Evolutionary conservation across 2,113 vertebrate species (phyloP).

Genomic region (Gallinago media): DNA sequence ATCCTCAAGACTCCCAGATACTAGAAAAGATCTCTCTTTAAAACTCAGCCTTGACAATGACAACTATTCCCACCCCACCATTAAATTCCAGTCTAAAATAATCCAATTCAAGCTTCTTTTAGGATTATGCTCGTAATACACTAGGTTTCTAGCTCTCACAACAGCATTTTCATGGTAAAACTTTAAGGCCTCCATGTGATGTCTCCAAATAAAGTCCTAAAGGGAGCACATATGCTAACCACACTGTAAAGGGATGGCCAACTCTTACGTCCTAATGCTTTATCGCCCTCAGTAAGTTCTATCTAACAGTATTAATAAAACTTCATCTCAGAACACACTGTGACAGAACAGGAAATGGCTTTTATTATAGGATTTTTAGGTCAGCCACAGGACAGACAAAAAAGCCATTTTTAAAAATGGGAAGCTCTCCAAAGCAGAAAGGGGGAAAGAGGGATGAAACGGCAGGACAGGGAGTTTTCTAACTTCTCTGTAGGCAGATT

Average conservation of each 20-base stretch:
- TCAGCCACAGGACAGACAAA: not conserved
- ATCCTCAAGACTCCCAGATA: not conserved
- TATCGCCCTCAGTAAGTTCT: not conserved
- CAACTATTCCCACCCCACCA: not conserved
- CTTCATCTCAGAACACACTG: not conserved
- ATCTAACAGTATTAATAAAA: not conserved
- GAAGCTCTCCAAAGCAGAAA: not conserved
- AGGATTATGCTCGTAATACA: not conserved
- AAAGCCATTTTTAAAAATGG: not conserved
- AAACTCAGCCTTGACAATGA: not conserved
- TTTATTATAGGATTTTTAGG: not conserved
- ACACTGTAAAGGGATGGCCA: not conserved
- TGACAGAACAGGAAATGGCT: not conserved
- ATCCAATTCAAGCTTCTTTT: not conserved
- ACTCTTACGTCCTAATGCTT: not conserved
- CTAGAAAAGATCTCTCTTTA: not conserved
- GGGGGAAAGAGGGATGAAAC: not conserved
- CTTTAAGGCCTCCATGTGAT: not conserved
- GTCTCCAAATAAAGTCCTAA: not conserved
- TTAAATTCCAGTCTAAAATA: not conserved
- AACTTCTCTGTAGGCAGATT: not conserved
- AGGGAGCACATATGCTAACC: not conserved
- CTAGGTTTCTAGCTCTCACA: not conserved
- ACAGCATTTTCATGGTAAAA: not conserved
- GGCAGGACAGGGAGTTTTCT: not conserved